Percentiles rank a stretch among this genome's conserved stretches.
phyloP scores from a whole-genome alignment of 2,888 invertebrate species.

The Euproctis similis region DNA sequence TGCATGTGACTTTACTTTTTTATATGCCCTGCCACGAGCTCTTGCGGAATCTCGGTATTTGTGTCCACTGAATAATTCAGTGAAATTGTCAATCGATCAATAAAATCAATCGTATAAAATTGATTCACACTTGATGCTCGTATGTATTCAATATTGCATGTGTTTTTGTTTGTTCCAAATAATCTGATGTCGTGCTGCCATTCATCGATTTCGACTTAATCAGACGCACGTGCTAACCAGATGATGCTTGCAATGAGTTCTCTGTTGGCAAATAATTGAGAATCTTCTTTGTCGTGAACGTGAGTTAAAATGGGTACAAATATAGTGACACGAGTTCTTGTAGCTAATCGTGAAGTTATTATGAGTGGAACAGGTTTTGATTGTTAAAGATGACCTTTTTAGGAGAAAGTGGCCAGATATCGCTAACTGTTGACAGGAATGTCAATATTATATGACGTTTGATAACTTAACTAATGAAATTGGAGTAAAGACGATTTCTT shows the following conservation, averaged over 20 bases:
- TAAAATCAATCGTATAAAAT: conserved; percentile 70
- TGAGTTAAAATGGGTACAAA: conserved; percentile 25
- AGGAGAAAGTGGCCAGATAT: conserved; percentile 31
- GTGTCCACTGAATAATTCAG: conserved; percentile 72
- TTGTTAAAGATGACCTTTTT: conserved; percentile 27
- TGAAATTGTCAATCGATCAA: conserved; percentile 71
- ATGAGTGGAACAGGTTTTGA: conserved; percentile 27
- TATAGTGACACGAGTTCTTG: conserved; percentile 42
- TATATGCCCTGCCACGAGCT: conserved; percentile 53
- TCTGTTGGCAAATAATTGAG: conserved; percentile 6
- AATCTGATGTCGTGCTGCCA: conserved; percentile 63
- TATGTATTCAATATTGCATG: conserved; percentile 56
- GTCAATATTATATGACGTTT: conserved; percentile 20
- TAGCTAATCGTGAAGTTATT: conserved; percentile 40
- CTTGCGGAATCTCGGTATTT: conserved; percentile 60
- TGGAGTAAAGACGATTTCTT: conserved; percentile 9
- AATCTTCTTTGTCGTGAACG: conserved; percentile 17
- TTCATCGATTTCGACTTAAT: conserved; percentile 59
- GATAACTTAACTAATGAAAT: conserved; percentile 17
- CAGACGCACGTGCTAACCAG: conserved; percentile 52
- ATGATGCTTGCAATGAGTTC: conserved; percentile 43
- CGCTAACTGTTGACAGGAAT: conserved; percentile 31
- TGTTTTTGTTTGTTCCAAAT: conserved; percentile 66
- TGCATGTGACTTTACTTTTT: conserved; percentile 48
- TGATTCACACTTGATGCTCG: conserved; percentile 71